Percentiles rank a stretch among this genome's conserved stretches.
These are phyloP conservation scores for Hypsopygia costalis DNA, from an alignment of 2,888 invertebrate genomes.

Conservation along the genomic window DNA sequence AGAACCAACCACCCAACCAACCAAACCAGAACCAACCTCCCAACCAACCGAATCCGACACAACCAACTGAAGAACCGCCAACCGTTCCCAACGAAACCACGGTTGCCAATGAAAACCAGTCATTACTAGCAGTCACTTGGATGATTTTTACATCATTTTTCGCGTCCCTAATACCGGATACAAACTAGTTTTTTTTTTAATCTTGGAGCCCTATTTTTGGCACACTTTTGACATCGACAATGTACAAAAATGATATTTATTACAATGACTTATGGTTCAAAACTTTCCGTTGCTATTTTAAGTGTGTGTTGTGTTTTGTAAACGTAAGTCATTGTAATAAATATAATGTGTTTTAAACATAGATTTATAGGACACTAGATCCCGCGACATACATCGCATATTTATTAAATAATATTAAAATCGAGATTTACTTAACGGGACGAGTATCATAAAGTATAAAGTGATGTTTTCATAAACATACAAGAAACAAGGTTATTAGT, in stretches of 20 bases:
- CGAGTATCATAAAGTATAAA: too few species aligned
- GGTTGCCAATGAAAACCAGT: conserved; percentile 37
- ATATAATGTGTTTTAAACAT: too few species aligned
- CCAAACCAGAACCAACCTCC: conserved; percentile 22
- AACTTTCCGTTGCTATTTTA: not conserved
- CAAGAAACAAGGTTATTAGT: too few species aligned
- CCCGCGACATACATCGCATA: too few species aligned
- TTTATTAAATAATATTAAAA: too few species aligned
- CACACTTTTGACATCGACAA: too few species aligned
- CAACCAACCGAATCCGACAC: not conserved
- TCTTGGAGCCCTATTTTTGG: not conserved
- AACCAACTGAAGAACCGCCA: conserved; percentile 1
- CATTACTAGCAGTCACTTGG: conserved; percentile 88
- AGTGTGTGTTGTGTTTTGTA: not conserved
- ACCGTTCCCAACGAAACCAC: not conserved
- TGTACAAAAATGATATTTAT: too few species aligned
- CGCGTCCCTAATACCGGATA: conserved; percentile 95
- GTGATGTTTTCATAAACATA: too few species aligned
- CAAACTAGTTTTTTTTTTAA: conserved; percentile 63
- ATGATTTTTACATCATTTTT: conserved; percentile 96
- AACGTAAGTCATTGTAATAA: too few species aligned
- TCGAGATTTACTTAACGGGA: too few species aligned
- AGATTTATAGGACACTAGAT: too few species aligned
- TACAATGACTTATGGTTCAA: not conserved
- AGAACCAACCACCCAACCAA: conserved; percentile 28